Conservation (phyloP, 2,888 invertebrate species). For the Ennomos quercinarius region DNA sequence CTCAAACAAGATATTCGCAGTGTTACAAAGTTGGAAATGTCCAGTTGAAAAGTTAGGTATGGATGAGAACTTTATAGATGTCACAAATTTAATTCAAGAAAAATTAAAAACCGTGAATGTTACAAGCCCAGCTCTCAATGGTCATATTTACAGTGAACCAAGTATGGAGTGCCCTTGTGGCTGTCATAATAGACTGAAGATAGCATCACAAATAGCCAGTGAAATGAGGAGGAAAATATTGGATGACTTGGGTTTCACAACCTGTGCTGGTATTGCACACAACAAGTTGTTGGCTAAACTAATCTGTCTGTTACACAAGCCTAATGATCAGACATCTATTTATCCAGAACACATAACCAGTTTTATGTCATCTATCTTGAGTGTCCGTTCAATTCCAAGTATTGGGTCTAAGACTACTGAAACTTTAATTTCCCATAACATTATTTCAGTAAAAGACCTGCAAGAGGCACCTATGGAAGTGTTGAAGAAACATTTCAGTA, state of each 20-base stretch:
- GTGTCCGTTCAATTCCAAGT: constrained; percentile 89
- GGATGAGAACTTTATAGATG: constrained; percentile 94
- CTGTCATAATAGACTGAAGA: constrained; percentile 88
- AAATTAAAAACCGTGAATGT: constrained; percentile 71
- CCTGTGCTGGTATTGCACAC: constrained; percentile 93
- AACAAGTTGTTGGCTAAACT: constrained; percentile 94
- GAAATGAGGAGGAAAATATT: constrained; percentile 90
- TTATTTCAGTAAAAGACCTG: constrained; percentile 88
- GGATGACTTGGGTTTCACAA: constrained; percentile 89
- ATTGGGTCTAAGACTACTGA: constrained; percentile 90
- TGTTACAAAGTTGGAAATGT: constrained; percentile 89
- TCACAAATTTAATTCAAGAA: constrained; percentile 88
- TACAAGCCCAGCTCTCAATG: constrained; percentile 71
- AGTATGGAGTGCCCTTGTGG: constrained; percentile 89
- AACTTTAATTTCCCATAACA: constrained; percentile 87
- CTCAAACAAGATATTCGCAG: constrained; percentile 90
- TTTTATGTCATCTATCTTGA: constrained; percentile 87
- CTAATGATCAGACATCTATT: constrained; percentile 92
- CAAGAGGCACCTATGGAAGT: constrained; percentile 86
- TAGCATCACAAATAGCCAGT: constrained; percentile 90
- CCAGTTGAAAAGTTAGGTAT: constrained; percentile 93
- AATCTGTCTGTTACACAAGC: constrained; percentile 89
- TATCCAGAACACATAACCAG: constrained; percentile 88
- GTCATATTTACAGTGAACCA: constrained; percentile 85
- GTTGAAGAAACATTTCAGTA: constrained; percentile 87